A percentile compares a stretch with the other conserved stretches of the same genome.
phyloP scores from a whole-genome alignment of 2,888 invertebrate species.

The Pinctada fucata region DNA sequence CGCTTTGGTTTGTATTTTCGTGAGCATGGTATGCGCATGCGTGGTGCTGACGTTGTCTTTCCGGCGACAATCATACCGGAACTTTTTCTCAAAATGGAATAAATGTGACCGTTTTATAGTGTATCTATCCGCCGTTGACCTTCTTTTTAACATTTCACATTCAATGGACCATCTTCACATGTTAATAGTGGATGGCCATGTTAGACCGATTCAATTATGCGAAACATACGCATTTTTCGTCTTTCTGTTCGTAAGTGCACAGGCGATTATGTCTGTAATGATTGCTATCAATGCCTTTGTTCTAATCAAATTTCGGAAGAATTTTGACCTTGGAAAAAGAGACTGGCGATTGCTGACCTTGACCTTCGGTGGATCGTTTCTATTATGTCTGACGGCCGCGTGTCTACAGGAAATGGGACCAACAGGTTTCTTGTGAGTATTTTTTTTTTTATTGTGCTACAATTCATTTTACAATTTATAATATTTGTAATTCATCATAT shows the following conservation, averaged over 20 bases:
- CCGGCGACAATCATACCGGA: slow-evolving; percentile 5
- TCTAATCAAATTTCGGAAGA: slow-evolving; percentile 39
- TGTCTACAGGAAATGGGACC: slow-evolving; percentile 25
- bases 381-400: slow-evolving; percentile 13
- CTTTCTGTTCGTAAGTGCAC: slow-evolving; percentile 37
- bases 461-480: too few relatives aligned
- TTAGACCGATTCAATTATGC: slow-evolving; percentile 37
- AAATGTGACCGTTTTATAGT: slow-evolving; percentile 44
- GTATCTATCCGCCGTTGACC: slow-evolving; percentile 40
- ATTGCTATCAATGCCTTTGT: slow-evolving; percentile 44
- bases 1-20: slow-evolving; percentile 36
- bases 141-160: slow-evolving; percentile 37
- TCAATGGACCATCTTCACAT: slow-evolving; percentile 41
- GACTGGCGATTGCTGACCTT: slow-evolving; percentile 38
- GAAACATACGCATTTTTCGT: slow-evolving; percentile 38
- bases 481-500: too few relatives aligned
- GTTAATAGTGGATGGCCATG: slow-evolving; percentile 30
- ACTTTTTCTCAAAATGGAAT: slow-evolving; percentile 35
- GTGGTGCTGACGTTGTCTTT: slow-evolving; percentile 33
- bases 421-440: slow-evolving; percentile 29
- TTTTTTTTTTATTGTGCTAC: not conserved
- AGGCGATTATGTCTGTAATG: slow-evolving; percentile 35
- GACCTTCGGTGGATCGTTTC: slow-evolving; percentile 37
- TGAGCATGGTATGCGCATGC: slow-evolving; percentile 33
- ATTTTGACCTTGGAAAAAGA: slow-evolving; percentile 34